Percentiles rank a stretch among this genome's conserved stretches.
Evolutionary conservation across 2,797 vertebrate species (phyloP).

Genomic region (Cyprinella venusta): DNA sequence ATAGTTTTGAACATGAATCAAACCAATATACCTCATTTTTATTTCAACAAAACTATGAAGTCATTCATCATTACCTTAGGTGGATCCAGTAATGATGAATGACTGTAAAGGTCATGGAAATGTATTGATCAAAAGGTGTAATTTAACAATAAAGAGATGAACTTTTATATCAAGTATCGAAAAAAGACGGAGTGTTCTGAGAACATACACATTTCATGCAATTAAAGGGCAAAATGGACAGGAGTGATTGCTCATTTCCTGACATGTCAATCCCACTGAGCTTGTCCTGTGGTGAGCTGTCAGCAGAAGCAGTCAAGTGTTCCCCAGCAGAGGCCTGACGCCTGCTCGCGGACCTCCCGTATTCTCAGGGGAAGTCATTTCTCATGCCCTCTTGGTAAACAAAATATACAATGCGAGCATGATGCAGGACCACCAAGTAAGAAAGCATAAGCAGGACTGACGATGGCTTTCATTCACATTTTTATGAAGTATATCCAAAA

Average conservation of each 20-base stretch:
- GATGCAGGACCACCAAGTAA: conserved; percentile 65
- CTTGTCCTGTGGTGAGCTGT: conserved; percentile 55
- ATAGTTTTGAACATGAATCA: no score
- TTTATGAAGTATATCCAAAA: conserved; percentile 68
- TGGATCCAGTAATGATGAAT: not conserved
- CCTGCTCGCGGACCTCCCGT: conserved; percentile 27
- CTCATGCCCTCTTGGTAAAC: conserved; percentile 68
- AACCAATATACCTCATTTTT: no score
- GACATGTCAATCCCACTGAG: conserved; percentile 54
- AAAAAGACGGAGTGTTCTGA: conserved; percentile 17
- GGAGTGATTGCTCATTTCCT: conserved; percentile 59
- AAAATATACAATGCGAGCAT: conserved; percentile 62
- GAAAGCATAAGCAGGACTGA: conserved; percentile 57
- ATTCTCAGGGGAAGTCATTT: conserved; percentile 64
- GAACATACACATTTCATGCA: conserved; percentile 21
- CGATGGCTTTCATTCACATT: conserved; percentile 70
- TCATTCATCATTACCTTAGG: no score
- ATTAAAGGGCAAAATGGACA: conserved; percentile 50
- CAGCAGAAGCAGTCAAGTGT: conserved; percentile 53
- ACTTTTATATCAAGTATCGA: not conserved
- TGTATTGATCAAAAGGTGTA: not conserved
- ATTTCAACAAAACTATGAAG: no score
- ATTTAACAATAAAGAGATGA: not conserved
- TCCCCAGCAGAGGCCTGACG: conserved; percentile 49
- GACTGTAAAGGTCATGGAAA: not conserved